Evolutionary conservation across 2,113 vertebrate genomes (phyloP).

Genomic region (Peromyscus maniculatus): DNA sequence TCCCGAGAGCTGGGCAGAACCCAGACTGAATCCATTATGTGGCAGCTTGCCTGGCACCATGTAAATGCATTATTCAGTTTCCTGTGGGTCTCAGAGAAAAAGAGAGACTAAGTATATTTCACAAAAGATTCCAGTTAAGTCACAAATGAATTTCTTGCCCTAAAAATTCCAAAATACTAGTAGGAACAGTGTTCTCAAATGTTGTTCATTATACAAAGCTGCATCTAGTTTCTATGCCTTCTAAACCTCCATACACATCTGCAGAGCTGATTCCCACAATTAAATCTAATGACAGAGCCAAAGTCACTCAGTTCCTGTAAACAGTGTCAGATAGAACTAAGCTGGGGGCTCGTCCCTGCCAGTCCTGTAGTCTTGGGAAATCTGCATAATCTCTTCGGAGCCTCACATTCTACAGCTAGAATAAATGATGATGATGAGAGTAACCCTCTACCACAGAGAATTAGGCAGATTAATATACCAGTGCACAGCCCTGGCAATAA

Average conservation of each 20-base stretch:
- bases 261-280: neutral
- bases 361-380: neutral
- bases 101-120: neutral
- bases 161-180: slow-evolving; percentile 12
- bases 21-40: neutral
- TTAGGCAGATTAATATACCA: neutral
- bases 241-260: neutral
- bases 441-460: neutral
- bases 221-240: neutral
- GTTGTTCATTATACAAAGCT: neutral
- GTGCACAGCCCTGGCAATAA: neutral
- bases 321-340: neutral
- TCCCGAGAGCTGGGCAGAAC: neutral
- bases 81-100: neutral
- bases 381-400: neutral
- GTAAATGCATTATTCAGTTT: neutral
- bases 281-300: neutral
- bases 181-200: neutral
- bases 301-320: slow-evolving; percentile 10
- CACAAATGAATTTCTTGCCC: neutral
- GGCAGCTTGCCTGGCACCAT: neutral
- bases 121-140: slow-evolving; percentile 40
- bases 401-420: neutral
- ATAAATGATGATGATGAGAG: neutral
- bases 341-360: neutral